These are phyloP conservation scores for Leptinotarsa tumamoca DNA, from an alignment of 2,888 invertebrate genomes.

Conservation along the genomic window DNA sequence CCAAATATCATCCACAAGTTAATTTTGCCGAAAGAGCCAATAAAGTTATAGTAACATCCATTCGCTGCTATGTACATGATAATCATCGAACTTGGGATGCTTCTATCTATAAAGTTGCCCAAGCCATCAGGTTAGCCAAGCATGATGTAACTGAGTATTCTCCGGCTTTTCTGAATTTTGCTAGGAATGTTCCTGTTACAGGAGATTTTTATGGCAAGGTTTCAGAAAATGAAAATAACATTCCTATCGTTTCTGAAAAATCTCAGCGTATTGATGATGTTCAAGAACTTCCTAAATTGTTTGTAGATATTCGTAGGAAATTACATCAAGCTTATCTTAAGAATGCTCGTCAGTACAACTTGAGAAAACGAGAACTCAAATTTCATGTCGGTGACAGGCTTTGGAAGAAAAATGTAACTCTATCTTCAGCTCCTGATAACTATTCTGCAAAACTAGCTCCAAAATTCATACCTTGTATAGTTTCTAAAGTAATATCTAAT, in stretches of 20 bases:
- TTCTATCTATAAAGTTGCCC: neutral
- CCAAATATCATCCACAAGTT: slow-evolving; percentile 56
- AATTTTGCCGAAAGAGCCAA: slow-evolving; percentile 58
- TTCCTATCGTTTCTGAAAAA: slow-evolving; percentile 22
- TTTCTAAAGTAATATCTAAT: slow-evolving; percentile 34
- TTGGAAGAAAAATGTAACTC: slow-evolving; percentile 38
- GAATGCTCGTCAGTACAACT: slow-evolving; percentile 43
- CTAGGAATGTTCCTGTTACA: slow-evolving; percentile 36
- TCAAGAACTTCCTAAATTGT: slow-evolving; percentile 37
- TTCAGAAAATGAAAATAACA: slow-evolving; percentile 33
- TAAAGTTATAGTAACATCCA: slow-evolving; percentile 52
- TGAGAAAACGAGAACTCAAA: slow-evolving; percentile 40
- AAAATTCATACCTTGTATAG: slow-evolving; percentile 45
- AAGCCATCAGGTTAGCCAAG: neutral
- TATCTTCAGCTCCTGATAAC: slow-evolving; percentile 41
- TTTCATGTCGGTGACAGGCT: slow-evolving; percentile 46
- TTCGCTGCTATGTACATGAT: slow-evolving; percentile 42
- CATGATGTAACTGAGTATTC: slow-evolving; percentile 37
- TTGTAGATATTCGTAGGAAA: slow-evolving; percentile 34
- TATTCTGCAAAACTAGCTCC: slow-evolving; percentile 45
- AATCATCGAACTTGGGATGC: slow-evolving; percentile 27
- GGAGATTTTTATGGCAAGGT: slow-evolving; percentile 43
- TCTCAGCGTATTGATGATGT: slow-evolving; percentile 32
- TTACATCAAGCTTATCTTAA: slow-evolving; percentile 33
- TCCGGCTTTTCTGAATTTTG: slow-evolving; percentile 43